These are phyloP conservation scores for Drosophila mimica DNA, from an alignment of 2,888 invertebrate genomes.

Conservation along the genomic window DNA sequence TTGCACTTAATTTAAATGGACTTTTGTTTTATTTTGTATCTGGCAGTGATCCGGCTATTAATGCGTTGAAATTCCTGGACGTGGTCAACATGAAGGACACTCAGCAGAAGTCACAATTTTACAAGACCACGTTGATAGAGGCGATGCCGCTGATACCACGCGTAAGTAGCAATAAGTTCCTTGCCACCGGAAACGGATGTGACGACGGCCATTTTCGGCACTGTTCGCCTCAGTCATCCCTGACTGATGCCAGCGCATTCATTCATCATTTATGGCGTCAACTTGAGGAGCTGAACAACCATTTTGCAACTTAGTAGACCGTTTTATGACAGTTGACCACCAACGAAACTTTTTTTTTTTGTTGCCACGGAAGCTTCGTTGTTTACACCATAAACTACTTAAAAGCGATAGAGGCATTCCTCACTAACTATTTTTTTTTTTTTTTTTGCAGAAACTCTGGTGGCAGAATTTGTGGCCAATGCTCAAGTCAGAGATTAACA, in stretches of 20 bases:
- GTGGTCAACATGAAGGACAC: slow-evolving; percentile 96
- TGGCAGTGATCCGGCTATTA: slow-evolving; percentile 93
- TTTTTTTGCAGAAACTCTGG: slow-evolving; percentile 93
- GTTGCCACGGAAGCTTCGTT: slow-evolving; percentile 11
- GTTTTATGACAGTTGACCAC: slow-evolving; percentile 63
- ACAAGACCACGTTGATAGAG: slow-evolving; percentile 93
- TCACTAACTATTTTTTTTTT: background rate
- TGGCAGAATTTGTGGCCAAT: slow-evolving; percentile 97
- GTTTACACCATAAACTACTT: slow-evolving; percentile 4
- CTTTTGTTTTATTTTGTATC: slow-evolving; percentile 15
- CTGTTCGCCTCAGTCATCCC: background rate
- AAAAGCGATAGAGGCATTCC: background rate
- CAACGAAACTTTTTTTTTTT: slow-evolving; percentile 39
- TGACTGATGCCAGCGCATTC: slow-evolving; percentile 32
- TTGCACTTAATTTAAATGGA: slow-evolving; percentile 32
- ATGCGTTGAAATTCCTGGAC: slow-evolving; percentile 96
- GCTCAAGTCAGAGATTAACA: slow-evolving; percentile 93
- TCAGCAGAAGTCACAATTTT: slow-evolving; percentile 94
- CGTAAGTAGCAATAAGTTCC: slow-evolving; percentile 86
- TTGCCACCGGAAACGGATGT: slow-evolving; percentile 51
- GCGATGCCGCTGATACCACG: slow-evolving; percentile 94
- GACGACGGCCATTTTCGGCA: slow-evolving; percentile 23
- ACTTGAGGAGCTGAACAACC: slow-evolving; percentile 57
- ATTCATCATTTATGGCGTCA: slow-evolving; percentile 72
- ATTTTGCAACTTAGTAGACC: slow-evolving; percentile 65